Base-by-base conservation (phyloP, 1,140 invertebrate species). In the Hylaeus volcanicus region DNA sequence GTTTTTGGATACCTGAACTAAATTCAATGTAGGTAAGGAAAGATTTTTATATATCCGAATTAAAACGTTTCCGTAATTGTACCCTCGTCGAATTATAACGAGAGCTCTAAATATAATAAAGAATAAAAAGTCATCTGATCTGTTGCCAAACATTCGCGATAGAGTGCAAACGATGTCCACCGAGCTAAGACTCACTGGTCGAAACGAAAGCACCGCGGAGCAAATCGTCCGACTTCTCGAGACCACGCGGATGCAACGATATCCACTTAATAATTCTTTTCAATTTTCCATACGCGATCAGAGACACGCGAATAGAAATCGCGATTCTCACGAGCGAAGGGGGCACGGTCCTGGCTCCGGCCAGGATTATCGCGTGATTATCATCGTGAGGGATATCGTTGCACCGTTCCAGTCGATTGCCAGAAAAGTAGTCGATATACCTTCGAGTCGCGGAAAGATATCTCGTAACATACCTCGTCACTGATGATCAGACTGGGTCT, bases 401-500 rank as follows among this genome's bases (percentile, higher is more conserved):
- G 73, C 73, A 66, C 37, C 55, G 55, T 39, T 72, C 51, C 55
- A 14, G 26, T 43, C 39, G 56, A 65, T 78, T 45, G 71, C 6
- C 5, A 78, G 48, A 41, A 64, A 58, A 58, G 60, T 66, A 77
- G 58, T 77, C 64, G 79, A 86, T 86, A 81, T 76, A 85, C 66
- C 70, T 86, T 60, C 39, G 61, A 14, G 12, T 74, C 43, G n/a
- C 14, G 2, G 53, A 26, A 66, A 12, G 15, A 69, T 56, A 63
- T 51, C 65, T 76, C 81, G 81, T 86, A 87, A 88, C 93, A 94
- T 96, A 98, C 98, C 97, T 98, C 98, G 93, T 98, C 98, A 92
- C 97, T 97, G 91, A 98, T 98, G 88, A 98, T 97, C 82, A 98
- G 94, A 88, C 97, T 98, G 80, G 97, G 96, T 86, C 97, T 95